Base-by-base conservation (phyloP, 64 coral and sea anemone genomes). In the Cladopsammia gracilis region DNA sequence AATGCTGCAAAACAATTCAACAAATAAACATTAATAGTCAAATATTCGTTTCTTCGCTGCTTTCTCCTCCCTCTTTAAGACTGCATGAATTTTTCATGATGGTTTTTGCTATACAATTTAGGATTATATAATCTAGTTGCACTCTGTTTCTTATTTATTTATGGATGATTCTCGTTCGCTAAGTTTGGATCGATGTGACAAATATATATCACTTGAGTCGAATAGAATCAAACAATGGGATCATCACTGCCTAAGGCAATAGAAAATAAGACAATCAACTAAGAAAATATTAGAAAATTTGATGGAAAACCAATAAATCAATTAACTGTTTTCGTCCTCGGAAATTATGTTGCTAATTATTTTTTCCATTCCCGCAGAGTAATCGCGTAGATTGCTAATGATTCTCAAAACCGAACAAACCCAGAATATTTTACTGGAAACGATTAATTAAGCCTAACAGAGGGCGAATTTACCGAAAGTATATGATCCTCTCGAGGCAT, bases 271-370 rank as follows among this genome's bases (percentile, higher is more conserved):
- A 3, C 1, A 52, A 53, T 53, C 16, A 22, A 76, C 47, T 14
- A 25, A 48, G 15, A 18, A 48, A 12, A 12, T 10, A 74, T 10
- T 18, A 20, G 44, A n/a, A 18, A 75, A 48, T 49, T 7, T 75
- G 72, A 50, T 49, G 7, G 20, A 25, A 77, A 77, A 77, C 16
- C 50, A 54, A 54, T 77, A 54, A 24, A 54, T 54, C 19, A 77
- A 77, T 77, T 77, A 77, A 77, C 48, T 77, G 75, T 56, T 24
- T 77, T 77, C 23, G 49, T 8, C 20, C 10, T 11, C 48, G 20
- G 9, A 48, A 77, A 77, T 77, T 53, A 77, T 75, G 9, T 75
- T 75, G 34, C 46, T 48, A 47, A 75, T 75, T 49, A 75, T 49
- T 47, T 42, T 14, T 75, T 7, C 72, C 45, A 11, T 49, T 19